Evolutionary conservation across 2,113 vertebrate genomes (phyloP).

Genomic region (Catharus fuscescens): DNA sequence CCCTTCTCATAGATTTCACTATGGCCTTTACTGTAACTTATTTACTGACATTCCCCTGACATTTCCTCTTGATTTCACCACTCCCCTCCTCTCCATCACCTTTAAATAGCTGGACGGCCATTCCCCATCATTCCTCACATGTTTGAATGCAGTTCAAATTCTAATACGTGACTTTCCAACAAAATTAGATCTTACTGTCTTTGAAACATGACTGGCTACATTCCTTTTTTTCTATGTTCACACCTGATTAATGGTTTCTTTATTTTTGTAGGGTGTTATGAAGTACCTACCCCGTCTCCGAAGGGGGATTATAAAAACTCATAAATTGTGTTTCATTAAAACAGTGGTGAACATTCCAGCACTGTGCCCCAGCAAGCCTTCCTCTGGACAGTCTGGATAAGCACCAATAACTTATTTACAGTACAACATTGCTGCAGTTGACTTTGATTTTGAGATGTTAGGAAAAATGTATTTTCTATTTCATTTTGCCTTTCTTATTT

Average conservation of each 20-base stretch:
- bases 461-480: not conserved
- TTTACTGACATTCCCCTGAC: not conserved
- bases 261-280: not conserved
- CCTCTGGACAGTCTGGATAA: not conserved
- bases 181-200: not conserved
- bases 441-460: not conserved
- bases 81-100: not conserved
- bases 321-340: not conserved
- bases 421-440: rapidly evolving
- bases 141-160: not conserved
- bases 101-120: not conserved
- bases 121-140: not conserved
- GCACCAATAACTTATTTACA: not conserved
- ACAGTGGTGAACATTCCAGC: not conserved
- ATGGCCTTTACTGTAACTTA: not conserved
- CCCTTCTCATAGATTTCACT: not conserved
- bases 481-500: not conserved
- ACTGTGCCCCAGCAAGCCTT: not conserved
- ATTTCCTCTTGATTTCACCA: not conserved
- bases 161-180: not conserved
- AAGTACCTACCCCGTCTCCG: not conserved
- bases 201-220: not conserved
- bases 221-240: not conserved
- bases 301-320: not conserved
- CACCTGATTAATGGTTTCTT: not conserved